Base-by-base conservation (phyloP, 2,797 vertebrate species). In the Gobionotothen gibberifrons region DNA sequence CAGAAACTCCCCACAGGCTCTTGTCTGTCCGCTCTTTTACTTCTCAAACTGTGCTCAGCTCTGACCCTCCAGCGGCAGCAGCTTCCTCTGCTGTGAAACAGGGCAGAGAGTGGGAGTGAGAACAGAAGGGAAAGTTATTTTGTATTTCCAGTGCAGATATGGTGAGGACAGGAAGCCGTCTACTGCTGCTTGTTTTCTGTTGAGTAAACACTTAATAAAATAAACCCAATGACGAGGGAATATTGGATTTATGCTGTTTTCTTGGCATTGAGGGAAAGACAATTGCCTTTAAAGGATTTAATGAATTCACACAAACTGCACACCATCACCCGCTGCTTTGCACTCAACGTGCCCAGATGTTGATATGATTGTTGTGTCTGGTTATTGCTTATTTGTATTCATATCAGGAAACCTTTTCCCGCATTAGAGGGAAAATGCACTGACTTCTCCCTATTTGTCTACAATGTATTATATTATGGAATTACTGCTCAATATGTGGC, bases 51-150 rank as follows among this genome's bases (percentile, higher is more conserved):
- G 44, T 73, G 62, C 40, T 78, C 36, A 72, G 74, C 49, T 75
- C 71, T 78, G 85, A 85, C 78, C 80, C 69, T 69, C n/a, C 39
- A 49, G 73, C 74, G 69, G 65, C 46, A 69, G 60, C 65, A 68
- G 78, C 69, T 86, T 88, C 89, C 81, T 87, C 60, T 82, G 79
- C 75, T 86, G 83, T 78, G 88, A 83, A 83, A 67, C 49, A 58
- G 58, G 32, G n/a, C 77, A 55, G 69, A 56, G 89, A 87, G 89
- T 89, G 88, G 89, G 90, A 93, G 91, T 92, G 83, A 88, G 87
- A 92, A 87, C 78, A 79, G 56, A 79, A 77, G 62, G 61, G 78
- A 82, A 79, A 74, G 73, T 78, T 39, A 44, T 54, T 81, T 61
- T 75, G 59, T 59, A 61, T 53, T 49, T 78, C 62, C 42, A 55